Base-by-base conservation (phyloP, 37 sponge, comb jelly and placozoan species). In the Eunapius fragilis region DNA sequence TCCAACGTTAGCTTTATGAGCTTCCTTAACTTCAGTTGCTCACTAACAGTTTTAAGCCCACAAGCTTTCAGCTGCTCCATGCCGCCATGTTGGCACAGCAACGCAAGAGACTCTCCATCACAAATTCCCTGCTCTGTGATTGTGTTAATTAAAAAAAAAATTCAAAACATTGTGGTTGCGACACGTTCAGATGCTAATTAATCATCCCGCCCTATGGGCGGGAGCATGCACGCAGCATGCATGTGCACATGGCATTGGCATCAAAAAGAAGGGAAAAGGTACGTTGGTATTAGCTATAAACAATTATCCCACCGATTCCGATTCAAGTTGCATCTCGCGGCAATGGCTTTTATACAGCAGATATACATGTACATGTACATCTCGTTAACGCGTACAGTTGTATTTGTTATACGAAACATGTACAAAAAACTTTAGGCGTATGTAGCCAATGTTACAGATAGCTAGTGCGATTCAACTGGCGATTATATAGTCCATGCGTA, bases 11-110 rank as follows among this genome's bases (percentile, higher is more conserved):
- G 34, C 77, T 4, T 72, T 33, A 72, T 72, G 31, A 72, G 74
- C 32, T 76, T 76, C 77, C 30, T 76, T 41, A 76, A 41, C 34
- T 76, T 31, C 74, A 72, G 32, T 72, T 72, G 74, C 74, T 72
- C 31, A 41, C 37, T 31, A 25, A 76, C 32, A 31, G 77, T 76
- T 76, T 76, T 37, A 27, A 76, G 34, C 31, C 77, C 77, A 33
- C 77, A 76, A 31, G 34, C 33, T 35, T 27, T 32, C 77, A 76
- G 34, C 34, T 76, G 77, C 32, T 76, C 77, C 34, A 76, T 33
- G 30, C 37, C 36, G 77, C 34, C 77, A 76, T 33, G 31, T 41
- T 76, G 34, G 25, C 25, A 58, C 58, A 58, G 58, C 58, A 58
- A 58, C 58, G 58, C 58, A 58, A 58, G 58, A 58, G 58, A 58